Evolutionary conservation across 2,888 invertebrate genomes (phyloP).

Genomic region (Helobdella robusta): DNA sequence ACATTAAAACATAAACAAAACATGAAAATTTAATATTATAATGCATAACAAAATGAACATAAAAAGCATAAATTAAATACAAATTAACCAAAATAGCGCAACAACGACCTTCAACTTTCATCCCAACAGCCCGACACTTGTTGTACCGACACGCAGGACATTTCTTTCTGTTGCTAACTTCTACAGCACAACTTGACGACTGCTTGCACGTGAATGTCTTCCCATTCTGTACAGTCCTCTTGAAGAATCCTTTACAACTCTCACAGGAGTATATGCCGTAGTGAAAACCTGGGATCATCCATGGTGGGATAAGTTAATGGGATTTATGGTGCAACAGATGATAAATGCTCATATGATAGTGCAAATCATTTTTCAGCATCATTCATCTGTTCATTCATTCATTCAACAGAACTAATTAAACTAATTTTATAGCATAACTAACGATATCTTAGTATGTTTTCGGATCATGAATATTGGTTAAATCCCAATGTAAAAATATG

Average conservation of each 20-base stretch:
- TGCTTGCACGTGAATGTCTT: slow-evolving; percentile 80
- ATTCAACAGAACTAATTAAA: no score
- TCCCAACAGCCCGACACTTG: slow-evolving; percentile 86
- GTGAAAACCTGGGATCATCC: slow-evolving; percentile 62
- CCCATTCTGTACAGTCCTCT: slow-evolving; percentile 92
- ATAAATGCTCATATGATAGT: neutral
- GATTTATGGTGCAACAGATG: neutral
- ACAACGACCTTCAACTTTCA: slow-evolving; percentile 94
- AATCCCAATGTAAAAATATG: no score
- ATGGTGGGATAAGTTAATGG: neutral
- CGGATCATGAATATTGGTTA: no score
- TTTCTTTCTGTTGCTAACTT: slow-evolving; percentile 84
- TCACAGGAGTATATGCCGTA: slow-evolving; percentile 97
- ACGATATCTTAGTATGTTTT: no score
- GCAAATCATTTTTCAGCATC: neutral
- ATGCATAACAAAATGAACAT: no score
- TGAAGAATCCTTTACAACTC: slow-evolving; percentile 95
- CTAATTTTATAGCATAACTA: no score
- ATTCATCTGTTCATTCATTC: no score
- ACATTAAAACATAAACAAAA: no score
- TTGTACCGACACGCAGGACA: slow-evolving; percentile 93
- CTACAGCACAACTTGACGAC: slow-evolving; percentile 68
- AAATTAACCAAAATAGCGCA: no score
- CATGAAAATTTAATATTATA: no score
- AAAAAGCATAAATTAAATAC: no score